Percentiles rank a stretch among this genome's conserved stretches.
phyloP scores from a whole-genome alignment of 2,797 vertebrate genomes.

The Calcarius lapponicus region DNA sequence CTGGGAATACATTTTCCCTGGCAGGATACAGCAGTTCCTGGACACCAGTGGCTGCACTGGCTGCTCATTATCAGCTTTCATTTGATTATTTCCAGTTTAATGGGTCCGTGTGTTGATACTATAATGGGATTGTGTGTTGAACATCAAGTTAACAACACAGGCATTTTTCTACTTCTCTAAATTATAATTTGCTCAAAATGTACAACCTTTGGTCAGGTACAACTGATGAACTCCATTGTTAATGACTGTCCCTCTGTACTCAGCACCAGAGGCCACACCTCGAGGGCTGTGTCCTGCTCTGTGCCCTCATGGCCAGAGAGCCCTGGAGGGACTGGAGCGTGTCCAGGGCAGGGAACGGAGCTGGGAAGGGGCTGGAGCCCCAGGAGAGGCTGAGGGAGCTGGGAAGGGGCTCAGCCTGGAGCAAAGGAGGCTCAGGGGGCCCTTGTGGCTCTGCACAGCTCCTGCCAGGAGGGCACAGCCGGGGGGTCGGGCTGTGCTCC shows the following conservation, averaged over 20 bases:
- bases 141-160: not conserved
- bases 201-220: not conserved
- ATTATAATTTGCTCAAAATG: not conserved
- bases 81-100: not conserved
- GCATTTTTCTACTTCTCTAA: not conserved
- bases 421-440: not conserved
- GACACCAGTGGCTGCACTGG: not conserved
- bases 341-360: too few relatives aligned
- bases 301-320: accelerated
- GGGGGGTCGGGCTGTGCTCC: not conserved
- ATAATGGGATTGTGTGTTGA: too few relatives aligned
- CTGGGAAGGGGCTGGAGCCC: not conserved
- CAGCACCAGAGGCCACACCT: not conserved
- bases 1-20: not conserved
- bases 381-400: not conserved
- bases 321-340: not conserved
- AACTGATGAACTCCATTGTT: not conserved
- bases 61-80: not conserved
- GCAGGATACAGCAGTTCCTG: not conserved
- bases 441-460: not conserved
- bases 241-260: not conserved
- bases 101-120: accelerated
- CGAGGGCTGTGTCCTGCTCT: not conserved
- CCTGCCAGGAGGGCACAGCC: not conserved
- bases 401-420: not conserved